phyloP scores from a whole-genome alignment of 2,113 vertebrate genomes.

The Anolis carolinensis region DNA sequence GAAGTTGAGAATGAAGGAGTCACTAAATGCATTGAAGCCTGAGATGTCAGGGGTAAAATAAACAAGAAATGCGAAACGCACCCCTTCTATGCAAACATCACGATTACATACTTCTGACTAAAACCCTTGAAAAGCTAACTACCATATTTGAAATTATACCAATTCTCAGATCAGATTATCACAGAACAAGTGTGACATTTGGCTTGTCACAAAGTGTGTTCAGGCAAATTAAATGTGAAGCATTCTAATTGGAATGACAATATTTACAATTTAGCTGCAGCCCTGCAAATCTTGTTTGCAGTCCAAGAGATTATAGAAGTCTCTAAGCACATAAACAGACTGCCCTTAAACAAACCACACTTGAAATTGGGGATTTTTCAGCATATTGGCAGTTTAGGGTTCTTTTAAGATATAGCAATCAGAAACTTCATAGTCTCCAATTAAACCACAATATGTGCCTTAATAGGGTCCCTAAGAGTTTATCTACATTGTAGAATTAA shows the following conservation, averaged over 20 bases:
- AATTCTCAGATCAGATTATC: background rate
- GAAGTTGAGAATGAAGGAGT: background rate
- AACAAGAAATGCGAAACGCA: background rate
- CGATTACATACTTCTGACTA: background rate
- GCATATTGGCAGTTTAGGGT: background rate
- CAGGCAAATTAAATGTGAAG: constrained; percentile 1
- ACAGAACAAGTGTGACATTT: constrained; percentile 18
- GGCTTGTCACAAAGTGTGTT: background rate
- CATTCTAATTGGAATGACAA: constrained; percentile 5
- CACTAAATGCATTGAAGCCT: background rate
- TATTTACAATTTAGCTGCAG: constrained; percentile 6
- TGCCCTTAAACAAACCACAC: background rate
- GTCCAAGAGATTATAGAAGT: background rate
- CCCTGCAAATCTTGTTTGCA: background rate
- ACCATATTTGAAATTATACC: constrained; percentile 5
- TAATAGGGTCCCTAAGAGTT: no score
- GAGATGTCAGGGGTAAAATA: background rate
- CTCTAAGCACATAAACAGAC: background rate
- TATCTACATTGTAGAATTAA: no score
- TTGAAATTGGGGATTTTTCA: background rate
- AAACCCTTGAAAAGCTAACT: background rate
- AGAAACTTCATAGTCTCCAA: background rate
- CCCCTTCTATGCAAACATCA: background rate
- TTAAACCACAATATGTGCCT: background rate
- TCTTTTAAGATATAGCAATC: background rate